A percentile compares a stretch with the other conserved stretches of the same genome.
Conservation (phyloP, 2,888 invertebrate species). For the Apodemia mormo region DNA sequence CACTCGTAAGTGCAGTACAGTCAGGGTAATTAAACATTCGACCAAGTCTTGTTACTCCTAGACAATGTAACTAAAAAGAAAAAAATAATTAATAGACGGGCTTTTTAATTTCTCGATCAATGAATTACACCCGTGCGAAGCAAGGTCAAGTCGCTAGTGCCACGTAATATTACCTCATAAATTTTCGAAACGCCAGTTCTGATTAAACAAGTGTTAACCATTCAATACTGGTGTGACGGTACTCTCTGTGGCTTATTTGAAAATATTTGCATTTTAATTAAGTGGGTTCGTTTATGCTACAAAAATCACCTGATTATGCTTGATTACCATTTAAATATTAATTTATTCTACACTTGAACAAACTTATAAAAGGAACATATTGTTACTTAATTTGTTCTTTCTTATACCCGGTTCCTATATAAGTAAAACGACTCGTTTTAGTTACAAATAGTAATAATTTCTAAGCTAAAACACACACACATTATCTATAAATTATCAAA, state of each 20-base stretch:
- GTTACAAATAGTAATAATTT: no score
- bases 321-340: conserved; percentile 80
- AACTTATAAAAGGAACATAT: conserved; percentile 40
- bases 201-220: background rate
- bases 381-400: conserved; percentile 30
- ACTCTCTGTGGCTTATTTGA: background rate
- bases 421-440: no score
- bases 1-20: no score
- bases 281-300: conserved; percentile 65
- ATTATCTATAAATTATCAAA: no score
- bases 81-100: no score
- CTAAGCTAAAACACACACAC: no score
- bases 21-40: no score
- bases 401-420: background rate
- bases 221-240: background rate
- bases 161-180: background rate
- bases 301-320: conserved; percentile 75
- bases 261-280: conserved; percentile 72
- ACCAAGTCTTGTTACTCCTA: no score
- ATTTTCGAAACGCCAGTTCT: conserved; percentile 1
- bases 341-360: conserved; percentile 75
- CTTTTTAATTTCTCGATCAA: background rate
- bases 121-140: background rate
- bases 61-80: no score
- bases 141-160: background rate